phyloP scores from a whole-genome alignment of 2,113 vertebrate species.

The Neotoma lepida region DNA sequence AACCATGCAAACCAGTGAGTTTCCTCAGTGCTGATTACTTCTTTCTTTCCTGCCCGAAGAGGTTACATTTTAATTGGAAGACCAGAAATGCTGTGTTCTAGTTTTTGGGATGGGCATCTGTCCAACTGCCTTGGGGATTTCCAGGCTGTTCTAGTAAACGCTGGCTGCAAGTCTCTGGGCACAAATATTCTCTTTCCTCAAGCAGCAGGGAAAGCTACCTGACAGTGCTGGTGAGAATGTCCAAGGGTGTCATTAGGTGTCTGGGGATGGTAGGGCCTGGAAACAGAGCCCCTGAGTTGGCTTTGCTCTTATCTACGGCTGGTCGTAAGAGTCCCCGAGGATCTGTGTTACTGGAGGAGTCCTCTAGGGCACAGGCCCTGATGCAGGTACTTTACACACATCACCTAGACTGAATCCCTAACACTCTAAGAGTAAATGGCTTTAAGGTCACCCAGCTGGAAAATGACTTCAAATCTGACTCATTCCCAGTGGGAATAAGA shows the following conservation, averaged over 20 bases:
- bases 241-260: neutral
- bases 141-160: constrained; percentile 67
- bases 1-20: too few relatives aligned
- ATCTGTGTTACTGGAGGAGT: neutral
- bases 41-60: neutral
- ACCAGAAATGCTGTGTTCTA: constrained; percentile 28
- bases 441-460: neutral
- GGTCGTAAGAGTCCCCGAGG: neutral
- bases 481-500: neutral
- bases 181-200: neutral
- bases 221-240: neutral
- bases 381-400: accelerated
- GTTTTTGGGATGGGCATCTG: constrained; percentile 62
- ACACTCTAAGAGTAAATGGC: neutral
- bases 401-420: neutral
- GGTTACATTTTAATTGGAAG: constrained; percentile 59
- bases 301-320: neutral
- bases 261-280: neutral
- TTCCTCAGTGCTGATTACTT: neutral
- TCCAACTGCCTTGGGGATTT: constrained; percentile 74
- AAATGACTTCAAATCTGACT: neutral
- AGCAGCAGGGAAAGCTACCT: neutral
- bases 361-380: too few relatives aligned
- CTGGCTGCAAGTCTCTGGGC: neutral
- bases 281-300: neutral